These are phyloP conservation scores for Steinernema carpocapsae DNA, from an alignment of 2,888 invertebrate genomes.

Conservation along the genomic window DNA sequence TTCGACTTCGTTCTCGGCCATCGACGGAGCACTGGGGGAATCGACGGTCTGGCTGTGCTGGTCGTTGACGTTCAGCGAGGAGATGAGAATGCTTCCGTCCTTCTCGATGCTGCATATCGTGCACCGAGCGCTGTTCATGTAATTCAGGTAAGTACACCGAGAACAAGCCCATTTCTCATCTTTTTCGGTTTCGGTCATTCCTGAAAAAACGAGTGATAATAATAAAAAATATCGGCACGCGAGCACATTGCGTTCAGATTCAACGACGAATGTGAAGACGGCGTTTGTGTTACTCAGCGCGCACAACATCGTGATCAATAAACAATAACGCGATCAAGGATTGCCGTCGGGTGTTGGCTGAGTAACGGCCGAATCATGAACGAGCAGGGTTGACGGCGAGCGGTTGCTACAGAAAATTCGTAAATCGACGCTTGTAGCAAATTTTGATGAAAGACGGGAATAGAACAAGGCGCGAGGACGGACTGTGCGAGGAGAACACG, in stretches of 20 bases:
- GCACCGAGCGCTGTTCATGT: slow-evolving; percentile 25
- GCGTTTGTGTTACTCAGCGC: slow-evolving; percentile 5
- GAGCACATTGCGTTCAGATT: neutral
- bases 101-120: slow-evolving; percentile 21
- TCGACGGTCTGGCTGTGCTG: neutral
- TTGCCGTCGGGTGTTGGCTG: too few relatives aligned
- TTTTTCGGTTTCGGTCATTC: slow-evolving; percentile 28
- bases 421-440: too few relatives aligned
- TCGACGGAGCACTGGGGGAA: neutral
- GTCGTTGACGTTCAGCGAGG: slow-evolving; percentile 15
- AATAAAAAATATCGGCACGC: slow-evolving; percentile 4
- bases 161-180: slow-evolving; percentile 27
- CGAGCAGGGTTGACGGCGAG: too few relatives aligned
- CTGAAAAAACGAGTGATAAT: neutral
- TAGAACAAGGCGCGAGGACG: too few relatives aligned
- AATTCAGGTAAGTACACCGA: slow-evolving; percentile 16
- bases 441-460: too few relatives aligned
- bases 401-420: too few relatives aligned
- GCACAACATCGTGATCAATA: slow-evolving; percentile 11
- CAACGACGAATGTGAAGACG: slow-evolving; percentile 9
- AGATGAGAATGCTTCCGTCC: slow-evolving; percentile 27
- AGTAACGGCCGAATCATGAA: too few relatives aligned
- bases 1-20: neutral
- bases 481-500: too few relatives aligned
- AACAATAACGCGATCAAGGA: too few relatives aligned